phyloP scores from a whole-genome alignment of 2,888 invertebrate species.

The Trachelus troglodyta region DNA sequence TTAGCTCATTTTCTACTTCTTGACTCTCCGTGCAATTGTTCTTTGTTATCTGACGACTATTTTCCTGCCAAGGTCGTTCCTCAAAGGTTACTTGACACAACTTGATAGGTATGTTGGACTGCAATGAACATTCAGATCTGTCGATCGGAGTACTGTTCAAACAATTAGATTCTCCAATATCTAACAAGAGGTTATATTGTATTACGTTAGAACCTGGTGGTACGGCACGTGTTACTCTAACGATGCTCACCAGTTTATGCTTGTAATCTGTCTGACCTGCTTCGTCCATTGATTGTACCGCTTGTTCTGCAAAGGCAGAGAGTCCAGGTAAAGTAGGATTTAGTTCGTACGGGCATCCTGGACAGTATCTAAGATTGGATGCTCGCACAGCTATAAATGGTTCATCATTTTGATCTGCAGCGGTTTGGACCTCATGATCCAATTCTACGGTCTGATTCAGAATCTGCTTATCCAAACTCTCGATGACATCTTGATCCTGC shows the following conservation, averaged over 20 bases:
- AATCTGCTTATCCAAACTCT: constrained; percentile 45
- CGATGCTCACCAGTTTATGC: constrained; percentile 51
- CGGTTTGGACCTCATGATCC: constrained; percentile 53
- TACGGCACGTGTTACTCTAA: constrained; percentile 53
- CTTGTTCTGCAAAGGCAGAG: constrained; percentile 47
- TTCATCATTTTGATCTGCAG: constrained; percentile 49
- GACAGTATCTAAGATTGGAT: constrained; percentile 50
- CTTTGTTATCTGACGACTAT: constrained; percentile 46
- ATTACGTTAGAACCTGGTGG: constrained; percentile 53
- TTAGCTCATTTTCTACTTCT: constrained; percentile 41
- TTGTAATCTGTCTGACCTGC: constrained; percentile 50
- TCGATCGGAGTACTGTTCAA: constrained; percentile 43
- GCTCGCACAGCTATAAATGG: constrained; percentile 57
- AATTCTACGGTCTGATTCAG: constrained; percentile 41
- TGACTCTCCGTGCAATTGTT: constrained; percentile 58
- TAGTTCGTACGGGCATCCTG: constrained; percentile 60
- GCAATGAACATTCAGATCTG: constrained; percentile 50
- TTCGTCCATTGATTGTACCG: constrained; percentile 52
- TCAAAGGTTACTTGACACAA: constrained; percentile 54
- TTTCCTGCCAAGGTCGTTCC: constrained; percentile 51
- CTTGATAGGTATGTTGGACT: constrained; percentile 43
- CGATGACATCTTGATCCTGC: constrained; percentile 41
- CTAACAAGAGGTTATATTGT: constrained; percentile 52
- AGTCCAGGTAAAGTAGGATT: constrained; percentile 59
- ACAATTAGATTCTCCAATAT: constrained; percentile 57